These are phyloP conservation scores for Trimorus sp. DNA, from an alignment of 2,888 invertebrate species.

Conservation along the genomic window DNA sequence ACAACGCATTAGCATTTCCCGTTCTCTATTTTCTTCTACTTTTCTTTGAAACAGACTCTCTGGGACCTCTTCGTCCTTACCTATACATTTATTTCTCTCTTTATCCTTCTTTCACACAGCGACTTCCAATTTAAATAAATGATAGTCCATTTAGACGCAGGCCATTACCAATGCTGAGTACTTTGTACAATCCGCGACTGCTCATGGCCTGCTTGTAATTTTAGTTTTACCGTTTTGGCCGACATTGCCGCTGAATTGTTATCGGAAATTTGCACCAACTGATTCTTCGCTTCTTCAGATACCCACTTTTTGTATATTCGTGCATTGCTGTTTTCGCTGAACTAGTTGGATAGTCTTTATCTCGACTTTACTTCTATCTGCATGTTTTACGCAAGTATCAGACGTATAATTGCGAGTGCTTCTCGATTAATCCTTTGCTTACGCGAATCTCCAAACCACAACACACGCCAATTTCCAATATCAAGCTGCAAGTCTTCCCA, in stretches of 20 bases:
- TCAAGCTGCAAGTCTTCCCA: too few relatives aligned
- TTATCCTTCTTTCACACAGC: conserved; percentile 57
- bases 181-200: conserved; percentile 66
- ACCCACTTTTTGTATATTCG: conserved; percentile 41
- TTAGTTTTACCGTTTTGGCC: conserved; percentile 73
- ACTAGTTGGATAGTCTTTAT: too few relatives aligned
- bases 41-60: conserved; percentile 43
- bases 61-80: conserved; percentile 31
- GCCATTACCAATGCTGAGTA: conserved; percentile 75
- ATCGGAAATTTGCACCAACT: conserved; percentile 76
- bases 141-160: conserved; percentile 76
- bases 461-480: too few relatives aligned
- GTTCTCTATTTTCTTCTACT: conserved; percentile 43
- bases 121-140: conserved; percentile 77
- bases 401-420: too few relatives aligned
- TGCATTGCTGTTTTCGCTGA: conserved; percentile 8
- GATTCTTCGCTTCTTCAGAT: conserved; percentile 42
- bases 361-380: too few relatives aligned
- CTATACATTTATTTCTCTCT: conserved; percentile 36
- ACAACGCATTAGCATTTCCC: conserved; percentile 53
- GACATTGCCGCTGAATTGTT: conserved; percentile 72
- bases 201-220: conserved; percentile 71
- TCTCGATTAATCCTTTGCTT: too few relatives aligned
- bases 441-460: too few relatives aligned
- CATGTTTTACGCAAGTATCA: too few relatives aligned